These are phyloP conservation scores for Holocentrus rufus DNA, from an alignment of 2,797 vertebrate genomes.

Conservation along the genomic window DNA sequence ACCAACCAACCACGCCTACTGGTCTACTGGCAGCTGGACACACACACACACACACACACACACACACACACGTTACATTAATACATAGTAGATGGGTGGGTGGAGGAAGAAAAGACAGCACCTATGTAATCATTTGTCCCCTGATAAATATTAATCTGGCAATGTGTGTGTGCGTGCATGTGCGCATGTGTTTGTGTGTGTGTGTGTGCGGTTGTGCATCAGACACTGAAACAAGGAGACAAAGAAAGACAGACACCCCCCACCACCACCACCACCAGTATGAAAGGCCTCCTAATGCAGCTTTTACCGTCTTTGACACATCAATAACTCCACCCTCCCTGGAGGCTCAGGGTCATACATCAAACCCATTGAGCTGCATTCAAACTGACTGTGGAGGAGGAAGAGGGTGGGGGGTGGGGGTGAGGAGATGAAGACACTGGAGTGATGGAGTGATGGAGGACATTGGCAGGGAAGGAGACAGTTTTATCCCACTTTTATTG, in stretches of 20 bases:
- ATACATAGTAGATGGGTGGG: neutral
- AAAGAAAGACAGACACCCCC: neutral
- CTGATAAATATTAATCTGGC: neutral
- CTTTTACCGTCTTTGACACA: neutral
- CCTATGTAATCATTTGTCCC: neutral
- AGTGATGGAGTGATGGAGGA: neutral
- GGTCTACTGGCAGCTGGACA: neutral
- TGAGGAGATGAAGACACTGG: neutral
- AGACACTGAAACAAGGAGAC: no score
- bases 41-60: conserved; percentile 8
- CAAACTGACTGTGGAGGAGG: no score
- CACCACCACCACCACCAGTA: neutral
- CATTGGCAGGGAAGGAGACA: no score
- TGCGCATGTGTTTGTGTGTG: neutral
- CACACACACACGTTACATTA: conserved; percentile 16
- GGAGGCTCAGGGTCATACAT: conserved; percentile 1
- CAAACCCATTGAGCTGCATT: neutral
- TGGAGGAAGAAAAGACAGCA: neutral
- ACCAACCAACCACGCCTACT: neutral
- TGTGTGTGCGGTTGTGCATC: neutral
- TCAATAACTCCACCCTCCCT: conserved; percentile 22
- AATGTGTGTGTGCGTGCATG: conserved; percentile 6
- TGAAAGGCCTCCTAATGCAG: neutral
- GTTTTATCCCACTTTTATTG: no score
- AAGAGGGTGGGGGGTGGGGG: neutral